Base-by-base conservation (phyloP, 2,888 invertebrate species). In the Eumacrocentrus americanus region DNA sequence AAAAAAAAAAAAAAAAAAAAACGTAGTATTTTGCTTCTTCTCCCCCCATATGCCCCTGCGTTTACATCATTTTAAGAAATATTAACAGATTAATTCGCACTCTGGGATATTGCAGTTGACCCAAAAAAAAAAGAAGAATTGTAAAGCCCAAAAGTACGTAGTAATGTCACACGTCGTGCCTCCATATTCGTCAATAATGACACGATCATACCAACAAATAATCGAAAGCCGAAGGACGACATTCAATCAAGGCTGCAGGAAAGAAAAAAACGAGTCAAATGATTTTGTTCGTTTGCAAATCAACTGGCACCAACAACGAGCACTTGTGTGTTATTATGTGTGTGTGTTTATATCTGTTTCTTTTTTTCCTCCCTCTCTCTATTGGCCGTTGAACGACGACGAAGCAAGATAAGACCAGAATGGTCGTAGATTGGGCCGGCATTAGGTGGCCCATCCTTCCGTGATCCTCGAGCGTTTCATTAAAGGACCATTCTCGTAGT, bases 401-500 rank as follows among this genome's bases (percentile, higher is more conserved):
- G 54, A 37, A 38, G 55, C 18, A 22, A 37, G 35, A 48, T 60
- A 54, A 44, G 60, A 55, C 60, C 60, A 60, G 44, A 38, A 60
- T 22, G 60, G 60, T 55, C 60, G 35, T 25, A 51, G 44, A 60
- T 58, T 61, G 52, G 62, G 56, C 64, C 61, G 44, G 38, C 76
- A 83, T 91, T 92, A 93, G 89, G 93, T 91, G 82, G 91, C 89
- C 95, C 96, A 96, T 64, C 91, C 91, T 80, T 95, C 95, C 58
- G 87, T 86, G 79, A 95, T 89, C 82, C 95, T 89, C 75, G 92
- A 89, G 80, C 95, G 88, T 84, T 96, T 96, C 82, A 91, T 85
- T 71, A 86, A 81, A 67, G 87, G 87, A 42, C 86, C 85, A 58
- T 83, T 84, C 78, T 89, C 89, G 71, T 89, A 89, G 70, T 89